Evolutionary conservation across 2,797 vertebrate species (phyloP).

Genomic region (Alosa sapidissima): DNA sequence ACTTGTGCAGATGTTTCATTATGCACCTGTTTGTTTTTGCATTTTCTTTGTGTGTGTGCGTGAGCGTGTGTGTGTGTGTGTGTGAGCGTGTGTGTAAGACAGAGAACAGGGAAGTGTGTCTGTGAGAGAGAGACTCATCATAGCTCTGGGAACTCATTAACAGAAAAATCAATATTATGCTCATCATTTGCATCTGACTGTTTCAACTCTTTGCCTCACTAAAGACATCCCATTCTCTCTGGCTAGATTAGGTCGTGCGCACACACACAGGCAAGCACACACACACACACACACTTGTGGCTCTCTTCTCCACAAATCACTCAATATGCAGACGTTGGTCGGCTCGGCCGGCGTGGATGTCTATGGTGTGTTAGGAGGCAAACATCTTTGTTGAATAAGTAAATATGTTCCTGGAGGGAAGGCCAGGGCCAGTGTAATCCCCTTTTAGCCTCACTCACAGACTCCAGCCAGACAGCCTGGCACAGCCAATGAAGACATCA

Average conservation of each 20-base stretch:
- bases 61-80: slow-evolving; percentile 15
- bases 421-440: slow-evolving; percentile 42
- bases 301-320: not conserved
- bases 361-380: slow-evolving; percentile 14
- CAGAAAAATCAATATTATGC: slow-evolving; percentile 63
- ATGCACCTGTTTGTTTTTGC: not conserved
- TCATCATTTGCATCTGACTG: slow-evolving; percentile 62
- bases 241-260: slow-evolving; percentile 32
- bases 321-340: slow-evolving; percentile 23
- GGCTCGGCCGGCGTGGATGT: not conserved
- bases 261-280: not conserved
- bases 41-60: slow-evolving; percentile 9
- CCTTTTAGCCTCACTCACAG: slow-evolving; percentile 42
- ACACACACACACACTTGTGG: slow-evolving; percentile 4
- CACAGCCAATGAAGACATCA: slow-evolving; percentile 72
- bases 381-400: slow-evolving; percentile 49
- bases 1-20: not conserved
- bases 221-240: slow-evolving; percentile 61
- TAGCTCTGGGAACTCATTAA: slow-evolving; percentile 61
- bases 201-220: slow-evolving; percentile 56
- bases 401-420: slow-evolving; percentile 34
- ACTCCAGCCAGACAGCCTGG: slow-evolving; percentile 52
- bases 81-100: slow-evolving; percentile 14
- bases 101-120: not conserved
- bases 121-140: slow-evolving; percentile 43